phyloP scores from a whole-genome alignment of 2,888 invertebrate genomes.

The Malthinus flaveolus region DNA sequence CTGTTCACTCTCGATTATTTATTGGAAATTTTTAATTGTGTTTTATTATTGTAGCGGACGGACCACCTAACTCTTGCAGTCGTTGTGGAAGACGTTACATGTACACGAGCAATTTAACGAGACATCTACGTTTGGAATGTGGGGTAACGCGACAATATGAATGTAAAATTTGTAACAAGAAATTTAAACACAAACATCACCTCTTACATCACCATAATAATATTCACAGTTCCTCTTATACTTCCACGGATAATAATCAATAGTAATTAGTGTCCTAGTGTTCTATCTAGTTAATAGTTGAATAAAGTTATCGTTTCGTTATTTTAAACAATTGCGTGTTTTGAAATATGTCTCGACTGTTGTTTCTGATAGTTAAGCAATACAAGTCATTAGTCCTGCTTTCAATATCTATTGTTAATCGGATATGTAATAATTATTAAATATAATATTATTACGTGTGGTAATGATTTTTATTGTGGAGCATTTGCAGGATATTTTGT shows the following conservation, averaged over 20 bases:
- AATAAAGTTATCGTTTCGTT: background rate
- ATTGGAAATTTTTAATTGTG: no score
- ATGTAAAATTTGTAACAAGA: slow-evolving; percentile 54
- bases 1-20: background rate
- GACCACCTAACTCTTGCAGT: slow-evolving; percentile 10
- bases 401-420: no score
- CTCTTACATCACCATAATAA: slow-evolving; percentile 55
- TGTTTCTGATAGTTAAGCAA: no score
- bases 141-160: slow-evolving; percentile 58
- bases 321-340: no score
- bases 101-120: slow-evolving; percentile 21
- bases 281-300: background rate
- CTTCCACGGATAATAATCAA: background rate
- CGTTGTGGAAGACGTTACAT: slow-evolving; percentile 24
- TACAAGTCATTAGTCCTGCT: no score
- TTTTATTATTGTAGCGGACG: slow-evolving; percentile 10
- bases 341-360: no score
- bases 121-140: slow-evolving; percentile 63
- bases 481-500: no score
- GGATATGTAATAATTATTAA: no score
- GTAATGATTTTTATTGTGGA: no score
- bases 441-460: no score
- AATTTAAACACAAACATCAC: slow-evolving; percentile 57
- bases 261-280: no score
- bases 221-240: slow-evolving; percentile 2